Evolutionary conservation across 2,113 vertebrate species (phyloP).

Genomic region (Notiomystis cincta): DNA sequence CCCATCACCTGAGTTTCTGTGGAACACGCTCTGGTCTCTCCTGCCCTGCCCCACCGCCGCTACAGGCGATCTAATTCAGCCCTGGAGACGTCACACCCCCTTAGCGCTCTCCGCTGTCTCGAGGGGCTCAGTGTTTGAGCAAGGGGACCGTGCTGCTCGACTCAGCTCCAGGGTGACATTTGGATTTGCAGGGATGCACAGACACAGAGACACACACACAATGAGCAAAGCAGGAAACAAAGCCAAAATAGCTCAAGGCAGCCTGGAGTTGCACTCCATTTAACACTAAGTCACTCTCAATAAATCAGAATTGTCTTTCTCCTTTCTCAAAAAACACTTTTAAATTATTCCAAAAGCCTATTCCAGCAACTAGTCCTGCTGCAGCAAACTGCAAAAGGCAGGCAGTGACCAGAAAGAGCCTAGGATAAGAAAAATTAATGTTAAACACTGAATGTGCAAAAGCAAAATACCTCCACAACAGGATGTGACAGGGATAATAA

Average conservation of each 20-base stretch:
- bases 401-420: not conserved
- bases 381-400: not conserved
- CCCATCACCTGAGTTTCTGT: no score
- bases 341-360: not conserved
- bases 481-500: not conserved
- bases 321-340: not conserved
- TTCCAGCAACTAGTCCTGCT: not conserved
- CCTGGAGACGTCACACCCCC: not conserved
- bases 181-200: not conserved
- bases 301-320: constrained; percentile 38
- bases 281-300: constrained; percentile 43
- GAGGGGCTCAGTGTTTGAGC: not conserved
- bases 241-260: constrained; percentile 48
- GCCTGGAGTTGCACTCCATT: constrained; percentile 2
- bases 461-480: not conserved
- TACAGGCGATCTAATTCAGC: no score
- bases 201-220: not conserved
- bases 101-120: not conserved
- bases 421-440: not conserved
- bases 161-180: not conserved
- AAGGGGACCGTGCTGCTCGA: not conserved
- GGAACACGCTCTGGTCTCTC: no score
- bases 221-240: constrained; percentile 5
- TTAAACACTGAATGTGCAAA: not conserved
- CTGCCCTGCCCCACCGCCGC: no score